phyloP scores from a whole-genome alignment of 2,888 invertebrate genomes.

The Caenorhabditis macrosperma region DNA sequence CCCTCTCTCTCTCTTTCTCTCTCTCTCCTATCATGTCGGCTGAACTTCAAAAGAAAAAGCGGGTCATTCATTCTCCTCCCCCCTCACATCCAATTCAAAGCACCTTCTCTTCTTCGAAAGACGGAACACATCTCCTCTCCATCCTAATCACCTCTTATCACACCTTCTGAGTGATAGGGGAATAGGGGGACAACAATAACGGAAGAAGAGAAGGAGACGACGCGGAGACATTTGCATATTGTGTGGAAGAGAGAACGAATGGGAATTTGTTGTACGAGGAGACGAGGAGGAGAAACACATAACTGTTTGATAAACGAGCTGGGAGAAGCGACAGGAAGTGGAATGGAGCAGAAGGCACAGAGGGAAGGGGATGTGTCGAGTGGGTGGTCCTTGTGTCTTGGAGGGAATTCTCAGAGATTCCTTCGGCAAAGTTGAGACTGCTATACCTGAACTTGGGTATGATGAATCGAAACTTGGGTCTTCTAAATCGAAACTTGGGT shows the following conservation, averaged over 20 bases:
- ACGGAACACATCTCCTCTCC: background rate
- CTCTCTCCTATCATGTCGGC: too few relatives aligned
- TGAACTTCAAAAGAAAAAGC: background rate
- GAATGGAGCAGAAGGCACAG: background rate
- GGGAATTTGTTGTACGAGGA: slow-evolving; percentile 14
- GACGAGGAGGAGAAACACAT: slow-evolving; percentile 39
- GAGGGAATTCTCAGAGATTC: too few relatives aligned
- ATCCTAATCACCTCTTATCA: background rate
- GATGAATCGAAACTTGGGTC: too few relatives aligned
- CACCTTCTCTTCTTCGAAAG: slow-evolving; percentile 10
- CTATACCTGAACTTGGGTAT: too few relatives aligned
- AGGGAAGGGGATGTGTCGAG: background rate
- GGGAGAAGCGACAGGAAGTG: slow-evolving; percentile 7
- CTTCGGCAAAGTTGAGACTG: too few relatives aligned
- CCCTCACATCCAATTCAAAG: too few relatives aligned
- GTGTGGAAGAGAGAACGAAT: too few relatives aligned
- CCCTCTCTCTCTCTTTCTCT: background rate
- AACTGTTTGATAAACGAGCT: slow-evolving; percentile 54
- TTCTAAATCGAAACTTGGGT: too few relatives aligned
- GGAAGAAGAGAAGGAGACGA: background rate
- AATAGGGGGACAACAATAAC: background rate
- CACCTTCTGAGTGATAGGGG: background rate
- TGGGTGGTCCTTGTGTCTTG: too few relatives aligned
- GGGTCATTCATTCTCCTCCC: too few relatives aligned
- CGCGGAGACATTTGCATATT: slow-evolving; percentile 45